Conservation (phyloP, 1,140 invertebrate genomes). For the Psilanteris sp. region DNA sequence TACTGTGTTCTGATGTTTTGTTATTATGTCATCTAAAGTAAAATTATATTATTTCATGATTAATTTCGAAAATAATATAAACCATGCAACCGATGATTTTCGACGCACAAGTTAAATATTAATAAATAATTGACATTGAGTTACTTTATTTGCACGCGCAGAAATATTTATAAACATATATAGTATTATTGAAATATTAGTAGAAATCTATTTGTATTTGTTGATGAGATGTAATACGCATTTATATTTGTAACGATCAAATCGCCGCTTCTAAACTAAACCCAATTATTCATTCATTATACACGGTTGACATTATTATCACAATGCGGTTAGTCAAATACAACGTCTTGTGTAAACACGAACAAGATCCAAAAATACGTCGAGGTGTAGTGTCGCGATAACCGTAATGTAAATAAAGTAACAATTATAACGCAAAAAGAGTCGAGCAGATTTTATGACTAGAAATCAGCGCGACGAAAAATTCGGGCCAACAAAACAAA, state of each 20-base stretch:
- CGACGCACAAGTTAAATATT: too few species aligned
- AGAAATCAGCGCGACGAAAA: neutral
- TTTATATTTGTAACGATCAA: neutral
- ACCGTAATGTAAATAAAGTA: conserved; percentile 6
- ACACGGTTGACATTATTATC: conserved; percentile 23
- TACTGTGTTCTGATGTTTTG: too few species aligned
- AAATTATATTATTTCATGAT: too few species aligned
- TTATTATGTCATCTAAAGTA: too few species aligned
- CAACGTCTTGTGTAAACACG: conserved; percentile 7
- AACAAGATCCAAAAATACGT: conserved; percentile 9
- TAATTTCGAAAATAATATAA: too few species aligned
- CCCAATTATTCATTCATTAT: conserved; percentile 19
- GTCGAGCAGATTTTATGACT: neutral
- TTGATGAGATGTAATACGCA: too few species aligned
- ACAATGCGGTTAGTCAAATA: conserved; percentile 14
- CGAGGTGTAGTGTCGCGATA: neutral
- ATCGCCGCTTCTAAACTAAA: neutral
- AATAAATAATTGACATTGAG: too few species aligned
- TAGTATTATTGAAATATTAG: too few species aligned
- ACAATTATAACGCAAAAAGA: conserved; percentile 1
- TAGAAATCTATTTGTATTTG: too few species aligned
- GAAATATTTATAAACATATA: too few species aligned
- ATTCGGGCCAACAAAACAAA: conserved; percentile 28
- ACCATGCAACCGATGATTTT: too few species aligned
- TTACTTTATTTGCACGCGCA: too few species aligned